Evolutionary conservation across 2,113 vertebrate species (phyloP), one percentile per base, ranked within the genome.

Genomic region (Entelurus aequoreus): DNA sequence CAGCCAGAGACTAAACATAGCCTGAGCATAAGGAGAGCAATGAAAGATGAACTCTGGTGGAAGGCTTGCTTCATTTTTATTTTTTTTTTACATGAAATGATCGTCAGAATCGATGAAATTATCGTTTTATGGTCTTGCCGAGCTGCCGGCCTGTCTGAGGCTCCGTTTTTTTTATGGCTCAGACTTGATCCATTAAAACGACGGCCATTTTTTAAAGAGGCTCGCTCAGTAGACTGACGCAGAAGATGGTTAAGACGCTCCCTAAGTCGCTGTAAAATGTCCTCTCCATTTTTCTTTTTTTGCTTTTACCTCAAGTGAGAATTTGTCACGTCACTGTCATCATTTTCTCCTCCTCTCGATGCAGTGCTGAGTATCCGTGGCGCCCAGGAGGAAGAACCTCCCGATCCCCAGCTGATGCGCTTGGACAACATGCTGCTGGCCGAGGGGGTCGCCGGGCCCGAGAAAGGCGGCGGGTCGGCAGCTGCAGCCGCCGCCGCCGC

Each of bases 351-450:
- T 87, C 55, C 67, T 71, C 77, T 56, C 42, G 12, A 46, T 12
- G 42, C 86, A 99, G 96, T 99, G 76, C 90, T 99, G 87, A 99
- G 96, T 88, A 99, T 99, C 84, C 93, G 96, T 15, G 96, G 96
- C 3, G 95, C 94, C 0, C 96, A 98, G 80, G 96, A 99, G 66
- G 96, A 99, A 82, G 96, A 99, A 81, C 96, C 96, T 51, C 94
- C 94, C 7, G 96, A 99, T 66, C 95, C 96, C 1, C 96, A 99
- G 87, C 92, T 99, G 79, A 99, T 99, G 96, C 90, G 96, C 37
- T 81, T 99, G 87, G 96, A 99, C 92, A 99, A 99, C 92, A 99
- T 99, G 96, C 92, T 99, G 48, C 85, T 99, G 80, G 96, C 96
- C 0, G 96, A 98, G 76, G 96, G 96, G 0, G 96, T 98, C 65